Base-by-base conservation (phyloP, 2,888 invertebrate genomes). In the Bibio marci region DNA sequence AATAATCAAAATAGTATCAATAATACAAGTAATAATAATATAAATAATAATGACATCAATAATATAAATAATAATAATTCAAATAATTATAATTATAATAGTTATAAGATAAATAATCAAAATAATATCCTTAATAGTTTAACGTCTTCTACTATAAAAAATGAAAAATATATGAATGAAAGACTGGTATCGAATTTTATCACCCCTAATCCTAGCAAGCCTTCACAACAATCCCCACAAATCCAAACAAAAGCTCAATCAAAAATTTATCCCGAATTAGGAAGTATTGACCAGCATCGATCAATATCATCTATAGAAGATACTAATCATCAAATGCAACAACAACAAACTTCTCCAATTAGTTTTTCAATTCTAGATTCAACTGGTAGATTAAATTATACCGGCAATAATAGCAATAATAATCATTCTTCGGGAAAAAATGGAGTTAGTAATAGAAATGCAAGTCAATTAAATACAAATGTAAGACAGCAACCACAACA, bases 231-330 rank as follows among this genome's bases (percentile, higher is more conserved):
- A 28, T 34, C 32, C 19, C 30, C 32, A 4, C 35, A 35, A 13
- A 71, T 79, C 48, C 80, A 80, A 59, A 76, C 79, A 44, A 81
- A 82, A 63, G 76, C 78, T 47, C 79, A 80, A 63, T 70, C 76
- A 48, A 82, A 82, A 65, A 73, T 77, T 50, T 81, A 81, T 58
- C 76, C 80, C 40, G 81, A 81, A 52, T 50, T 79, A 47, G 65
- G 12, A 15, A 15, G 14, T 45, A 48, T 59, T 52, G 52, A 17
- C 30, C 10, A 50, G 51, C 18, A 25, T 17, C 26, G 14, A 13
- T 13, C n/a, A 35, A 13, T 8, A 35, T 12, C 18, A 18, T 12
- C 18, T 12, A 11, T 18, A 19, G 8, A 22, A 6, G 22, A 22
- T 6, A 8, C 4, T 22, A 22, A 22, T 22, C 22, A 22, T 6